Conservation (phyloP, 2,888 invertebrate species). For the Plebejus melissa region DNA sequence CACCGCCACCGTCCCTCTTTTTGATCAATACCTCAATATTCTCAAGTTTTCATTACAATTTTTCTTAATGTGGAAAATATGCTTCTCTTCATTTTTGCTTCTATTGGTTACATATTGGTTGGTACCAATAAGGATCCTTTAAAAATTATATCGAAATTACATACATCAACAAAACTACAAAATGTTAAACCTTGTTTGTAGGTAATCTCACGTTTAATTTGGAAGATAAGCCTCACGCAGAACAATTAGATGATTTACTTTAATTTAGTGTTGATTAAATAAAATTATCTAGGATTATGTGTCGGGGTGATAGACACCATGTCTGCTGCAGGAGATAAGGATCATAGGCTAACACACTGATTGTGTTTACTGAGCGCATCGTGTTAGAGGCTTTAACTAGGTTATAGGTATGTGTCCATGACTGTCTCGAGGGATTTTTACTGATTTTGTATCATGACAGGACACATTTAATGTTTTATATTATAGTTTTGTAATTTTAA, state of each 20-base stretch:
- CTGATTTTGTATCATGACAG: no score
- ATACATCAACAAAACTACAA: neutral
- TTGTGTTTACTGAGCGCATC: neutral
- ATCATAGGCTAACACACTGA: constrained; percentile 2
- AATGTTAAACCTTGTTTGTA: neutral
- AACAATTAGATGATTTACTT: constrained; percentile 5
- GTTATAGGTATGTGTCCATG: neutral
- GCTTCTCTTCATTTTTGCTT: no score
- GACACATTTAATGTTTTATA: no score
- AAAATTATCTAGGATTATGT: constrained; percentile 7
- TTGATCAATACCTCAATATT: neutral
- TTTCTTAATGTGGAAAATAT: no score
- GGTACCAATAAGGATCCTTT: neutral
- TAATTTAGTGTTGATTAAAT: constrained; percentile 20
- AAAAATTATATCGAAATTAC: neutral
- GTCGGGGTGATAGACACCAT: neutral
- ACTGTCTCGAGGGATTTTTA: no score
- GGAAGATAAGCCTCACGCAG: constrained; percentile 4
- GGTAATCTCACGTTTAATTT: neutral
- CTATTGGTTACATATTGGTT: no score
- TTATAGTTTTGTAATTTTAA: no score
- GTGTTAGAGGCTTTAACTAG: neutral
- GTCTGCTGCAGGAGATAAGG: neutral
- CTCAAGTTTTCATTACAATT: neutral
- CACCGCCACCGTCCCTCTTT: neutral